A percentile compares a stretch with the other conserved stretches of the same genome.
Conservation (phyloP, 2,888 invertebrate species). For the Schizaphis graminum region DNA sequence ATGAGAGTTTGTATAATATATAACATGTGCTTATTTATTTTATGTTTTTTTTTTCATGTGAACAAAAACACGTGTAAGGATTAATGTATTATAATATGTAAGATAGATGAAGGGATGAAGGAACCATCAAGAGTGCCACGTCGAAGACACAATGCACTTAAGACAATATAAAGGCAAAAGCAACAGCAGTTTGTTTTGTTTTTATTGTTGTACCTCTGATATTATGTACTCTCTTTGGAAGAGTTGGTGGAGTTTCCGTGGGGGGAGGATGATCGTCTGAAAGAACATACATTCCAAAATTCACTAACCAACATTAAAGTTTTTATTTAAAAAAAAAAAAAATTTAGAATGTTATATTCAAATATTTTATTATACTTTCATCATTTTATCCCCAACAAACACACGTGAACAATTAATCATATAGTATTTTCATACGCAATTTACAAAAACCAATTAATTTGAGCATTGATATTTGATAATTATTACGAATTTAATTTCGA, state of each 20-base stretch:
- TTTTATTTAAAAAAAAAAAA: neutral
- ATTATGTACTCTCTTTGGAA: slow-evolving; percentile 96
- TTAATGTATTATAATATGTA: neutral
- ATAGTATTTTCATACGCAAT: slow-evolving; percentile 24
- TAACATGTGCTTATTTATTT: slow-evolving; percentile 31
- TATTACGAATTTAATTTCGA: neutral
- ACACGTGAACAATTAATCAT: neutral
- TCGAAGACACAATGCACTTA: slow-evolving; percentile 59
- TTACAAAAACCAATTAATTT: neutral
- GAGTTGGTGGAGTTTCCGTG: slow-evolving; percentile 98
- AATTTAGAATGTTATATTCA: neutral
- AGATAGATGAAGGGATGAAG: slow-evolving; percentile 30
- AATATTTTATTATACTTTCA: neutral
- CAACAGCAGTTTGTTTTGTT: slow-evolving; percentile 67
- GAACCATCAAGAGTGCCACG: slow-evolving; percentile 56
- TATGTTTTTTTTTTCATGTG: slow-evolving; percentile 4
- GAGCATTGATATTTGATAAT: neutral
- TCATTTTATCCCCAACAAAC: slow-evolving; percentile 20
- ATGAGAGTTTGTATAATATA: slow-evolving; percentile 36
- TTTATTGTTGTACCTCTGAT: slow-evolving; percentile 82
- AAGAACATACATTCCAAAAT: slow-evolving; percentile 71
- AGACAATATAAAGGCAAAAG: slow-evolving; percentile 62
- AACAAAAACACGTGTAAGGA: slow-evolving; percentile 47
- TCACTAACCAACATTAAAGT: slow-evolving; percentile 49
- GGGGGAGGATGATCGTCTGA: slow-evolving; percentile 98